These are phyloP conservation scores for Drosophila borborema DNA, from an alignment of 2,888 invertebrate species.

Conservation along the genomic window DNA sequence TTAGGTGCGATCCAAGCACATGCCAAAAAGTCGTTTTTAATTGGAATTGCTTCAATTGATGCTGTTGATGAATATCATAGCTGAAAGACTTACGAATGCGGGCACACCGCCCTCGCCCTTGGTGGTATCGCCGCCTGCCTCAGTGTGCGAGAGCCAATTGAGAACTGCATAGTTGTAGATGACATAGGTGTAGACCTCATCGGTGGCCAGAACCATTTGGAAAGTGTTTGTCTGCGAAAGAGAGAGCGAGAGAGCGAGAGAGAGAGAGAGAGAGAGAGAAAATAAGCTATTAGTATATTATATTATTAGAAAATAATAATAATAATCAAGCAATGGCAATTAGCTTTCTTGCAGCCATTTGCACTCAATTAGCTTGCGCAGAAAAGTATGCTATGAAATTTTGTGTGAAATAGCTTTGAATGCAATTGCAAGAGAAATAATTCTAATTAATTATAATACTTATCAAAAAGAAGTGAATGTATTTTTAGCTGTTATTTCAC, in stretches of 20 bases:
- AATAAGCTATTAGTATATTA: constrained; percentile 1
- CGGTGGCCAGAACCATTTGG: constrained; percentile 96
- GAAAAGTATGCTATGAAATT: constrained; percentile 6
- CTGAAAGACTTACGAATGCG: constrained; percentile 90
- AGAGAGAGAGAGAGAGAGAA: neutral
- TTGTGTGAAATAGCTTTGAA: neutral
- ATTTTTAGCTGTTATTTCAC: too few relatives aligned
- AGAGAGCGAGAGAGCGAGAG: neutral
- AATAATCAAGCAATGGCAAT: neutral
- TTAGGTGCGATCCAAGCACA: constrained; percentile 51
- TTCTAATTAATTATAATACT: neutral
- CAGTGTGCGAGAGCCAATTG: constrained; percentile 96
- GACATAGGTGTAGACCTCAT: constrained; percentile 96
- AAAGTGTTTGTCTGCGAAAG: constrained; percentile 95
- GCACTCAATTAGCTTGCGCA: neutral
- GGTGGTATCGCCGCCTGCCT: constrained; percentile 95
- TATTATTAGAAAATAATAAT: neutral
- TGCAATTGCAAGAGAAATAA: neutral
- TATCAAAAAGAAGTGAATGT: neutral
- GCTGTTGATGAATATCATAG: neutral
- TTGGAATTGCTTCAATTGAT: neutral
- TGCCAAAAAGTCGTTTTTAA: neutral
- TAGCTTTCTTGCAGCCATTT: neutral
- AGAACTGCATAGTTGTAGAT: constrained; percentile 97
- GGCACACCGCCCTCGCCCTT: constrained; percentile 94